These are phyloP conservation scores for Stichodactyla mertensii DNA, from an alignment of 64 coral and sea anemone genomes.

Conservation along the genomic window DNA sequence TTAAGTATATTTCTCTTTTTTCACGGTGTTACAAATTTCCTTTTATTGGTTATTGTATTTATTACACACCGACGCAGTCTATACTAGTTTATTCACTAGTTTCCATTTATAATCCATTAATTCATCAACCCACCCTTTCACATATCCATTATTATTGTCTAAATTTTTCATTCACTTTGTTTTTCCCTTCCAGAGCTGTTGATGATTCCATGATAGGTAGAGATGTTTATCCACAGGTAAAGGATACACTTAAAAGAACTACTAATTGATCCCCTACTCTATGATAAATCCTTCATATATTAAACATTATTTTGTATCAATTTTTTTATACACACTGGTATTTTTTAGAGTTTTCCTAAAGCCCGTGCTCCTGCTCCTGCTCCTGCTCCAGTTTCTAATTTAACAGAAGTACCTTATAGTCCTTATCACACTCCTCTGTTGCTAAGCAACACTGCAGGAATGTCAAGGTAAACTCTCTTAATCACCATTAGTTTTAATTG, in stretches of 20 bases:
- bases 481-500: not conserved
- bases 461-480: constrained; percentile 19
- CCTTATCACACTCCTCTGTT: constrained; percentile 38
- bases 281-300: not conserved
- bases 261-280: not conserved
- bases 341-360: not conserved
- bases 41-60: too few species aligned
- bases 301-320: not conserved
- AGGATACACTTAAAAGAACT: too few species aligned
- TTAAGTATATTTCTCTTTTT: too few species aligned
- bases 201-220: not conserved
- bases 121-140: too few species aligned
- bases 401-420: constrained; percentile 44
- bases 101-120: too few species aligned
- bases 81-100: too few species aligned
- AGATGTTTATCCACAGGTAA: not conserved
- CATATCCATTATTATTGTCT: too few species aligned
- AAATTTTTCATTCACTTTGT: not conserved
- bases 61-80: too few species aligned
- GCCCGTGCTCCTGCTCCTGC: not conserved
- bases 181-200: not conserved
- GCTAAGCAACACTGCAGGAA: constrained; percentile 20
- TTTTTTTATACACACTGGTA: not conserved
- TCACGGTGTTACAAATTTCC: too few species aligned
- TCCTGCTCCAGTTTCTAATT: constrained; percentile 30